Percentiles rank a stretch among this genome's conserved stretches.
These are phyloP conservation scores for Zosterops hypoxanthus DNA, from an alignment of 2,113 vertebrate genomes.

Conservation along the genomic window DNA sequence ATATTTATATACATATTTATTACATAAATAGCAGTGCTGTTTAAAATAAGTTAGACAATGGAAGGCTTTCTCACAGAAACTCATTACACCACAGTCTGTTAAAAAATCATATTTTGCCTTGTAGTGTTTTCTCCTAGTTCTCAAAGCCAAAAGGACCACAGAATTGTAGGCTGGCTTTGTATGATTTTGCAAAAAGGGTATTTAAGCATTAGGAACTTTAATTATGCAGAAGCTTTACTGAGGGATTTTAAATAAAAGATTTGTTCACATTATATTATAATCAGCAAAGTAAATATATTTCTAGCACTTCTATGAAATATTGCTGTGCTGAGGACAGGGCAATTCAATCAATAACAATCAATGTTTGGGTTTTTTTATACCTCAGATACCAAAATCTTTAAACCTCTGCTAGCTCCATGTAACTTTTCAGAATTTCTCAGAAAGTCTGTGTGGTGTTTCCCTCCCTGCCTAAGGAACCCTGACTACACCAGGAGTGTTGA, in stretches of 20 bases:
- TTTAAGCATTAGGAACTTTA: slow-evolving; percentile 30
- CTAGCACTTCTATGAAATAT: background rate
- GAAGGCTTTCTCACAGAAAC: background rate
- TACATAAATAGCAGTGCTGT: background rate
- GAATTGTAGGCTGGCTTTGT: background rate
- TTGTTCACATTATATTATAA: background rate
- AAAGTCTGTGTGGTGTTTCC: background rate
- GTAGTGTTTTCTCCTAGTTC: slow-evolving; percentile 28
- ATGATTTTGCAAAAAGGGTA: slow-evolving; percentile 48
- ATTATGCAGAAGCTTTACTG: slow-evolving; percentile 45
- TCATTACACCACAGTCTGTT: background rate
- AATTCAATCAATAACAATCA: background rate
- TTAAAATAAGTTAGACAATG: slow-evolving; percentile 15
- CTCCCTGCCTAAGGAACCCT: background rate
- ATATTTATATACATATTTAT: too few relatives aligned
- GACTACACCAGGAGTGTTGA: background rate
- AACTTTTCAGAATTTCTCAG: background rate
- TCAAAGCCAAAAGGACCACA: background rate
- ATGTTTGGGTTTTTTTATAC: background rate
- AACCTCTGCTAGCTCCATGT: background rate
- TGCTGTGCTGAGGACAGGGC: background rate
- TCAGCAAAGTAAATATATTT: background rate
- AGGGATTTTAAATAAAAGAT: slow-evolving; percentile 46
- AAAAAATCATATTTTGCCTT: slow-evolving; percentile 1
- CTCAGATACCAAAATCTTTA: background rate